phyloP scores from a whole-genome alignment of 2,888 invertebrate species.

The Hymenopus coronatus region DNA sequence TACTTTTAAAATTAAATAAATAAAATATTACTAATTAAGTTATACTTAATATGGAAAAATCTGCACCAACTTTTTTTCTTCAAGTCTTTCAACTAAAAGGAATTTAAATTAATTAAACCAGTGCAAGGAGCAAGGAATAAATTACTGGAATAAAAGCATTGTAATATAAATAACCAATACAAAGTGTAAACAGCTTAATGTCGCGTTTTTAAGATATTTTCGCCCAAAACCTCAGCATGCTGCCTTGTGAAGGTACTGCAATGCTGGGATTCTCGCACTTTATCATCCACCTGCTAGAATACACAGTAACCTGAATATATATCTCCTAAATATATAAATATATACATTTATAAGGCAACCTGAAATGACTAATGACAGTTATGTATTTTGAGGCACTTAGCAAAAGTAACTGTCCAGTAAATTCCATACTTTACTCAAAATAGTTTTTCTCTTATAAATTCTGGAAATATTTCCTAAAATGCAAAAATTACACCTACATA shows the following conservation, averaged over 20 bases:
- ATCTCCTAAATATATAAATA: background rate
- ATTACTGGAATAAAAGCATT: background rate
- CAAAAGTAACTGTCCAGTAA: background rate
- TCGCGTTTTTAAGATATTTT: background rate
- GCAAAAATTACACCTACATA: background rate
- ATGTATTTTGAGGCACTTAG: background rate
- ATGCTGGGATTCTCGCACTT: background rate
- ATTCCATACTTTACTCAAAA: background rate
- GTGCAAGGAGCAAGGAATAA: background rate
- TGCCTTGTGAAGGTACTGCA: background rate
- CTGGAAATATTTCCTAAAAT: background rate
- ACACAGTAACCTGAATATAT: background rate
- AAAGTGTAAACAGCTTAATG: constrained; percentile 3
- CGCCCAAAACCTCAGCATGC: background rate
- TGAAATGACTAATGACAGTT: background rate
- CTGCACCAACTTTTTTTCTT: constrained; percentile 2
- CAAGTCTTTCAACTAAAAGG: background rate
- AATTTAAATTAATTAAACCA: background rate
- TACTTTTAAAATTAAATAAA: constrained; percentile 25
- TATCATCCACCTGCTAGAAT: background rate
- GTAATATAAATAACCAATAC: background rate
- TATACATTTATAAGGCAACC: background rate
- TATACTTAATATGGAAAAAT: constrained; percentile 4
- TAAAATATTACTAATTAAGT: constrained; percentile 23
- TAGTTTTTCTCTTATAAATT: background rate